Evolutionary conservation across 2,113 vertebrate species (phyloP).

Genomic region (Trinectes maculatus): DNA sequence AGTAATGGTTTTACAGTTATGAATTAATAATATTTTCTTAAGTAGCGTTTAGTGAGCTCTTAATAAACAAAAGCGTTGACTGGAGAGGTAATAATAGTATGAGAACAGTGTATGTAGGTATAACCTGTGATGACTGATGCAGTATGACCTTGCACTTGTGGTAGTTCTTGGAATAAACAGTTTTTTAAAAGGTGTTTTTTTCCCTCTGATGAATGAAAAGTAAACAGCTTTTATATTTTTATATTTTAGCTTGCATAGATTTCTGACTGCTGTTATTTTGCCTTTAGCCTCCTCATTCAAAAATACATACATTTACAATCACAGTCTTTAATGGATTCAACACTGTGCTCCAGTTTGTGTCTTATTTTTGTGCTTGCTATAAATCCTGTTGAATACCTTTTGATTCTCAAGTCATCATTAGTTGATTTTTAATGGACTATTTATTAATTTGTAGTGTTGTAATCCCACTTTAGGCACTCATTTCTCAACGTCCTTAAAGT

Average conservation of each 20-base stretch:
- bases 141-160: too few species aligned
- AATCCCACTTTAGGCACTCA: not conserved
- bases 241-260: too few species aligned
- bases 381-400: not conserved
- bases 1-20: too few species aligned
- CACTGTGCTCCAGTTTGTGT: not conserved
- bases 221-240: constrained; percentile 10
- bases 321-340: not conserved
- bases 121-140: too few species aligned
- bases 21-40: too few species aligned
- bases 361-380: not conserved
- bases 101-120: too few species aligned
- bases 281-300: too few species aligned
- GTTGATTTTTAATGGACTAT: not conserved
- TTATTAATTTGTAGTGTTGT: not conserved
- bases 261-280: too few species aligned
- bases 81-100: too few species aligned
- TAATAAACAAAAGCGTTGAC: not conserved
- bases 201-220: not conserved
- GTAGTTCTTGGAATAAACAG: constrained; percentile 2
- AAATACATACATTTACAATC: too few species aligned
- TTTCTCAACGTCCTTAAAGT: not conserved
- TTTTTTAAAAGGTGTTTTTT: not conserved
- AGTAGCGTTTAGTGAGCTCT: too few species aligned
- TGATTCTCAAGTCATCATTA: not conserved